Evolutionary conservation across 2,113 vertebrate species (phyloP), one percentile per base, ranked within the genome.

Genomic region (Gavialis gangeticus): DNA sequence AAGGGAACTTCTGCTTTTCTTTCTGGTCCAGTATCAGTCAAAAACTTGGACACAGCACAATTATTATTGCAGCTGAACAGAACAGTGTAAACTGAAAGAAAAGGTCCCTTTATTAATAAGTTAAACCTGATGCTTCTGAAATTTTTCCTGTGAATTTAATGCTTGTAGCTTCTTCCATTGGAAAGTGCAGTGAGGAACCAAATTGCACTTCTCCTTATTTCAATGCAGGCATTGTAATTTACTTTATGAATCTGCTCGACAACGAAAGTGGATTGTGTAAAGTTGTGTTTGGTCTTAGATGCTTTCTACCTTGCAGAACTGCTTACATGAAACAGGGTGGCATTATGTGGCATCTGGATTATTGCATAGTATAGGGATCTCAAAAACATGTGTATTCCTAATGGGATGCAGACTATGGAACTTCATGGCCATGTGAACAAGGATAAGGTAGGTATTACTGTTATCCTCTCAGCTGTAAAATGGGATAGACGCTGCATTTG

Each of bases 61-160:
- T 16, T 69, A 69, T 37, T 69, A 69, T 18, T 69, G 30, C 10
- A 37, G 19, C 19, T 69, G 34, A 69, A 34, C 30, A 69, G 19
- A 69, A 69, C 67, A 69, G 46, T 62, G 60, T 62, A 24, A 18
- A 62, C 21, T 19, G 17, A 46, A 46, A 8, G 46, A 22, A 69
- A 69, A 19, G 19, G n/a, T 69, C 67, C 5, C 30, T 21, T 69
- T 46, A 46, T 46, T 8, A 46, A 34, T 37, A 5, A 69, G 67
- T 69, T 69, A 0, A 60, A 62, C n/a, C 27, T 3, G 56, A 0
- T 34, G n/a, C 10, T 34, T 3, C 16, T 69, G 18, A 12, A 17
- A 34, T 69, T 69, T 69, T 67, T 21, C n/a, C 46, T 34, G 28
- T 69, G 34, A 69, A 69, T 28, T 69, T 46, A 67, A 30, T 67